phyloP scores from a whole-genome alignment of 2,113 vertebrate species.

The Corvus cornix region DNA sequence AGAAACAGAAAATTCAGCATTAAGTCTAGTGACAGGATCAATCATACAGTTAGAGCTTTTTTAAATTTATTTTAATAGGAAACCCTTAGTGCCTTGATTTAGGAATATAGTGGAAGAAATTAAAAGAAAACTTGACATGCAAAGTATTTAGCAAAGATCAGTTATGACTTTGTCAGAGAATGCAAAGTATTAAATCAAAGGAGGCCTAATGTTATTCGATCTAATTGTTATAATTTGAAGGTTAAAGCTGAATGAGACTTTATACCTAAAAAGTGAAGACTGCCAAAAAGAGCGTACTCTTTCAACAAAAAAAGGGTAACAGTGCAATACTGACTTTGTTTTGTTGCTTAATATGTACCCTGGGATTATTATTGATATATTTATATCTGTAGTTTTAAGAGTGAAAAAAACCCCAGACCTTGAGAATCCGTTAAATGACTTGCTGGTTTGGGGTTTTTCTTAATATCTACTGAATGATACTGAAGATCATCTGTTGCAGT shows the following conservation, averaged over 20 bases:
- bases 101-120: not conserved
- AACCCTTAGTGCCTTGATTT: not conserved
- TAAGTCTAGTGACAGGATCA: not conserved
- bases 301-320: not conserved
- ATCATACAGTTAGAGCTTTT: accelerated
- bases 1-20: not conserved
- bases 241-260: not conserved
- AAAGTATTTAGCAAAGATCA: not conserved
- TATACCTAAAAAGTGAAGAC: not conserved
- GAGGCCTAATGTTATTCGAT: not conserved
- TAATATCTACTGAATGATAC: not conserved
- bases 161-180: not conserved
- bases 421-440: not conserved
- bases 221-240: not conserved
- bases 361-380: not conserved
- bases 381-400: not conserved
- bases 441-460: not conserved
- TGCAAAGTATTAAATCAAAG: not conserved
- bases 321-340: not conserved
- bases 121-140: not conserved
- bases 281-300: not conserved
- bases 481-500: not conserved
- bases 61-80: not conserved
- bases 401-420: not conserved
- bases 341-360: not conserved